Conservation (phyloP, 2,888 invertebrate genomes). For the Ypsolopha sequella region DNA sequence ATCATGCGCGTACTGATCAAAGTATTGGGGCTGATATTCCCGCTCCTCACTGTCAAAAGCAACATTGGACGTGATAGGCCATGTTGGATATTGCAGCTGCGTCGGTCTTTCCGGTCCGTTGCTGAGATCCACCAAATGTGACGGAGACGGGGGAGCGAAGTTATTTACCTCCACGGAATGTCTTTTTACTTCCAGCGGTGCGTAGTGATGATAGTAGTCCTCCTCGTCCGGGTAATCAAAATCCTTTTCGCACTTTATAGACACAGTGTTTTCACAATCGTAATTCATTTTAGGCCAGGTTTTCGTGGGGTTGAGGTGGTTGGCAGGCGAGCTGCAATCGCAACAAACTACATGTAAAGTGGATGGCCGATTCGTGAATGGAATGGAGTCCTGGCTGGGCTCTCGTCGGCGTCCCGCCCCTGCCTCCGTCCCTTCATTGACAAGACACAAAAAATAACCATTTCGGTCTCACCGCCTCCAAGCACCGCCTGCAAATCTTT, state of each 20-base stretch:
- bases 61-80: slow-evolving; percentile 15
- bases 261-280: slow-evolving; percentile 47
- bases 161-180: slow-evolving; percentile 28
- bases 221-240: slow-evolving; percentile 51
- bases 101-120: slow-evolving; percentile 44
- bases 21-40: slow-evolving; percentile 40
- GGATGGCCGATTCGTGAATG: not conserved
- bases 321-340: not conserved
- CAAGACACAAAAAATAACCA: slow-evolving; percentile 65
- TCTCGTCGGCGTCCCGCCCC: slow-evolving; percentile 42
- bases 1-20: slow-evolving; percentile 34
- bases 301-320: slow-evolving; percentile 9
- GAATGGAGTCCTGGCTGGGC: slow-evolving; percentile 33
- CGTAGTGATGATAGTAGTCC: slow-evolving; percentile 48
- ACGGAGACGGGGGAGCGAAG: slow-evolving; percentile 49
- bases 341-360: not conserved
- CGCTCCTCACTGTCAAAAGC: slow-evolving; percentile 38
- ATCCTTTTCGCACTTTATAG: slow-evolving; percentile 54
- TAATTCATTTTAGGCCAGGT: slow-evolving; percentile 40
- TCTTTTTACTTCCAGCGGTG: slow-evolving; percentile 42
- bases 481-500: too few relatives aligned
- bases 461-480: slow-evolving; percentile 15
- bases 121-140: slow-evolving; percentile 59
- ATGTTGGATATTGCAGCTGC: slow-evolving; percentile 35
- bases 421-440: slow-evolving; percentile 59